These are phyloP conservation scores for Pachyseris speciosa DNA, from an alignment of 64 coral and sea anemone genomes.

Conservation along the genomic window DNA sequence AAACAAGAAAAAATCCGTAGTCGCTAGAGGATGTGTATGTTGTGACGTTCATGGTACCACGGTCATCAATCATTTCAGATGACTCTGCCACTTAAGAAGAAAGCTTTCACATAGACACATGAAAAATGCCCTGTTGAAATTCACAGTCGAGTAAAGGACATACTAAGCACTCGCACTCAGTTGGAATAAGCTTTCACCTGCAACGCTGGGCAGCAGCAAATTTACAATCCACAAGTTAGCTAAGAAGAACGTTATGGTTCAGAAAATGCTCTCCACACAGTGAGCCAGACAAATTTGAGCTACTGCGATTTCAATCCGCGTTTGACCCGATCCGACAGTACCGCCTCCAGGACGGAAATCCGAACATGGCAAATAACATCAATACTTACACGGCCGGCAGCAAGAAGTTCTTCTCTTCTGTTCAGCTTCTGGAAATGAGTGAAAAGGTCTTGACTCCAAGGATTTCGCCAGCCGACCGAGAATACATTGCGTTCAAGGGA, in stretches of 20 bases:
- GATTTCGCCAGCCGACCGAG: background rate
- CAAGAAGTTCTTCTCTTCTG: background rate
- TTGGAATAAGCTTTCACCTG: conserved; percentile 24
- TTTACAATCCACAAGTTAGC: background rate
- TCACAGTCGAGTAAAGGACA: background rate
- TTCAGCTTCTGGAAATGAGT: background rate
- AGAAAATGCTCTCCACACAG: background rate
- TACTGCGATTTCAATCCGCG: conserved; percentile 10
- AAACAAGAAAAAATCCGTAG: background rate
- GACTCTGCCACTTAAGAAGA: conserved; percentile 39
- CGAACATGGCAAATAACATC: background rate
- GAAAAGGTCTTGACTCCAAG: background rate
- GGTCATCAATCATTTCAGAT: conserved; percentile 45
- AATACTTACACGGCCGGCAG: conserved; percentile 3
- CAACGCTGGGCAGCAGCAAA: background rate
- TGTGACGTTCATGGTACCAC: background rate
- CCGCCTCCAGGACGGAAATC: conserved; percentile 25
- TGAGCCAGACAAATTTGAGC: conserved; percentile 14
- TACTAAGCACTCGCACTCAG: background rate
- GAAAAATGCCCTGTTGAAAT: conserved; percentile 57
- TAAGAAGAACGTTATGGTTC: background rate
- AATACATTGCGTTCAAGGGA: conserved; percentile 11
- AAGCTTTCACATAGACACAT: conserved; percentile 11
- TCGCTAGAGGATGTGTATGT: background rate
- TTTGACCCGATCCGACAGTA: conserved; percentile 6